Base-by-base conservation (phyloP, 2,888 invertebrate genomes). In the Spicauda simplicius region DNA sequence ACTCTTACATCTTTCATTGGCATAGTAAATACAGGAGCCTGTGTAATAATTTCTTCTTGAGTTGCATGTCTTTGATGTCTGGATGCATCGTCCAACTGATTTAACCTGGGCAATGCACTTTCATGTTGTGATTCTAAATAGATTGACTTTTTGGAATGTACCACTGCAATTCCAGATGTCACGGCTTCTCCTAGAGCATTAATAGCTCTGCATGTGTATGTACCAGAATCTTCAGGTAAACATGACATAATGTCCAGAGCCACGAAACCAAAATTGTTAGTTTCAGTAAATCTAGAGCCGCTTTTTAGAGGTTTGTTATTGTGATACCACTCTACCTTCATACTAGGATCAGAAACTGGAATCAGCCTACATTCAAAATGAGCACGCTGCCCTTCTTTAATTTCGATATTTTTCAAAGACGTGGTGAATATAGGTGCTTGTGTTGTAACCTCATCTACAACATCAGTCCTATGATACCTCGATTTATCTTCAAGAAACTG, bases 211-310 rank as follows among this genome's bases (percentile, higher is more conserved):
- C 98, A 98, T 0, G 98, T 99, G 84, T 99, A 99, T 0, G 97
- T 97, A 57, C 99, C 99, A 16, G 97, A 97, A 93, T 99, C 99
- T 85, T 99, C 99, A 10, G 99, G 97, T 80, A 98, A 96, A 69
- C 98, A 97, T 76, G 98, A 97, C 94, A 98, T 95, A 76, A 99
- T 98, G 83, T 99, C 99, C 68, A 99, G 93, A 25, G 99, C 98
- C 14, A 99, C 99, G 84, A 98, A 99, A 54, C 99, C 99, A 85
- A 99, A 99, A 89, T 98, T 99, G 82, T 98, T 97, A 10, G 98
- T 98, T 89, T 99, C 98, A 12, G 97, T 97, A 86, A 99, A 99
- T 77, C 99, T 95, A 8, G 98, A 98, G 53, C 99, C 98, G 71
- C 97, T 97, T 87, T 98, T 98, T 0, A 98, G 94, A 0, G 98